phyloP scores from a whole-genome alignment of 53 echinoderm and acorn worm species.

The Holothuria scabra region DNA sequence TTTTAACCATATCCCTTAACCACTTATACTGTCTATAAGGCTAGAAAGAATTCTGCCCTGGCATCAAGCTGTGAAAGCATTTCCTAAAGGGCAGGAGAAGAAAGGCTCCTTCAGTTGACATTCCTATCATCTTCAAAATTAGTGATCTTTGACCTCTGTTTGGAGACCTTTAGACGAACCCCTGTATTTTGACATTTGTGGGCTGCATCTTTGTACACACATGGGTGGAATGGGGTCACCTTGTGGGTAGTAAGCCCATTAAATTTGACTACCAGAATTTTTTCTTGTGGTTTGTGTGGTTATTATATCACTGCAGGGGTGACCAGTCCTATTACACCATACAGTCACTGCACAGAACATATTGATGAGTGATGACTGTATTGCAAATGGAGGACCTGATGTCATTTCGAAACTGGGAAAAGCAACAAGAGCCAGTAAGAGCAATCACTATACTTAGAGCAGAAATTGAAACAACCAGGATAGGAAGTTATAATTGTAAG shows the following conservation, averaged over 20 bases:
- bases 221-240: conserved; percentile 27
- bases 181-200: conserved; percentile 4
- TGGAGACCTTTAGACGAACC: neutral
- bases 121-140: conserved; percentile 29
- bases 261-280: neutral
- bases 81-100: conserved; percentile 36
- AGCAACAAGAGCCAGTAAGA: neutral
- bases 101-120: conserved; percentile 6
- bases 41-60: neutral
- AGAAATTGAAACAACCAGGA: no score
- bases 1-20: no score
- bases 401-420: neutral
- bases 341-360: no score
- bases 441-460: no score
- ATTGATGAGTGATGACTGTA: no score
- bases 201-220: neutral
- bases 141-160: conserved; percentile 3
- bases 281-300: neutral
- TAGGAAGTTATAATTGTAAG: no score
- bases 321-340: no score
- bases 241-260: conserved; percentile 24
- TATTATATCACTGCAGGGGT: no score
- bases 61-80: conserved; percentile 26
- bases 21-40: no score
- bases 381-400: neutral